Evolutionary conservation across 1,140 invertebrate species (phyloP), one percentile per base, ranked within the genome.

Genomic region (Sesamia nonagrioides): DNA sequence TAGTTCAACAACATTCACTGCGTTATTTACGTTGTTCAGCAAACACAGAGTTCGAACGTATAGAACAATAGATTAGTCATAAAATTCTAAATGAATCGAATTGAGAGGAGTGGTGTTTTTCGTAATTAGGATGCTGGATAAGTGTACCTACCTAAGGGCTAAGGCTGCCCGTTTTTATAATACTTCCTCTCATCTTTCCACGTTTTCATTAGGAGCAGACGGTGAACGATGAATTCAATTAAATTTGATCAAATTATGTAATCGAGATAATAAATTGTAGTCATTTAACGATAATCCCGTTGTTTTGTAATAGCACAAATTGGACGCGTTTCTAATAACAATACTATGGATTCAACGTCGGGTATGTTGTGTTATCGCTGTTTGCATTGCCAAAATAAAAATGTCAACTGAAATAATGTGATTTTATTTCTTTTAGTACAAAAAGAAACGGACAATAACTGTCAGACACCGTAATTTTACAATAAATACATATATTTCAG

Each of bases 241-340:
- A 73, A 71, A 81, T 75, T 81, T 63, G 74, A 79, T 81, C 60
- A 78, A 82, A 61, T 80, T 77, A 78, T 84, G 71, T 84, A 84
- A 80, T 84, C 78, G 80, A 78, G 80, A 82, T 85, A 82, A 81
- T 82, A 60, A 77, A 79, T 63, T 74, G 81, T 82, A 82, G 80
- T 74, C 48, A 80, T 68, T 72, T 79, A 78, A 48, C 8, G 35
- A 77, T 33, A 81, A 79, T 82, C 85, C 80, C 73, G 79, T 85
- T 85, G 79, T 84, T 86, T 85, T 86, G 82, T 87, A 85, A 79
- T 81, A 84, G 84, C 82, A 84, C 79, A 86, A 82, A 86, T 37
- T 80, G 77, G 58, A 75, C 17, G 71, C 69, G 52, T 17, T 27
- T 40, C 35, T 35, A 45, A 58, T 35, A 68, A 48, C n/a, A 17